Base-by-base conservation (phyloP, 1,140 invertebrate genomes). In the Trichonephila inaurata region DNA sequence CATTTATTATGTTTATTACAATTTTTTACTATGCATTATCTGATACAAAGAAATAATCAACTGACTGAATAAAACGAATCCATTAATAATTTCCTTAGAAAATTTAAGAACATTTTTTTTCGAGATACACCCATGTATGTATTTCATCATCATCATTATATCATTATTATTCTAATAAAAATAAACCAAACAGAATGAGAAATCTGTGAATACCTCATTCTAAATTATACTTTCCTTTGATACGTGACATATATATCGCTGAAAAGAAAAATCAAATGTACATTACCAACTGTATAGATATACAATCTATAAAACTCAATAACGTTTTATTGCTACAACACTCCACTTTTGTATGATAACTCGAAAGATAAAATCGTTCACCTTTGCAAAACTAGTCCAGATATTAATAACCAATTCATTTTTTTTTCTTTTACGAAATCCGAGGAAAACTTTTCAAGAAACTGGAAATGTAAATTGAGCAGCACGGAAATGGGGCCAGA, bases 401-500 rank as follows among this genome's bases (percentile, higher is more conserved):
- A 19, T 77, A 40, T 40, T 77, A 33, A 77, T 40, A 77, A 77
- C 72, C 14, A 77, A 77, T 77, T 77, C 28, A 77, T 77, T 77
- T 77, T 72, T 77, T 72, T 58, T 19, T n/a, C 14, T 85, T 60
- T 85, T 85, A 51, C 83, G 51, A 58, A 85, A 85, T 28, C 21
- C 5, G 18, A 28, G 58, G 58, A 14, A 51, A 85, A 85, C n/a
- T 28, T 60, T 28, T 51, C n/a, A 19, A 60, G 83, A 85, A 85
- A 85, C 83, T 85, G 44, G 82, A 85, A 85, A 85, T 85, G 83
- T 58, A 85, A 85, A 85, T 85, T 85, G 44, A 58, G 58, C 44
- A 85, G 12, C 16, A 60, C 51, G 2, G 51, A 85, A 85, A 85
- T 28, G 21, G 83, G 83, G 83, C 33, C 83, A 85, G 28, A 28